Evolutionary conservation across 2,797 vertebrate species (phyloP).

Genomic region (Darevskia nairensis): DNA sequence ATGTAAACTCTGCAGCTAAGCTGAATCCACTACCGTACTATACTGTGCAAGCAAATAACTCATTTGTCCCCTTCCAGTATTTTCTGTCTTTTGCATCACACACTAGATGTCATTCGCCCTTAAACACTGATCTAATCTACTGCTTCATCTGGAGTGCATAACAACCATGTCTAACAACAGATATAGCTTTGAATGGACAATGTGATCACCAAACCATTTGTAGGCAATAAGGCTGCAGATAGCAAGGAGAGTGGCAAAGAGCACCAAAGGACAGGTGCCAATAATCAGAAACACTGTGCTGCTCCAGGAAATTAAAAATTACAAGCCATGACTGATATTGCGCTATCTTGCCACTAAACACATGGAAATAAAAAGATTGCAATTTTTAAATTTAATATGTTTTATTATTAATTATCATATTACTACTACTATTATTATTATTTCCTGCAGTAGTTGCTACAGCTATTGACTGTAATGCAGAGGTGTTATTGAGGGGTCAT

Average conservation of each 20-base stretch:
- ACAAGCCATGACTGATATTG: neutral
- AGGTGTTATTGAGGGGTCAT: neutral
- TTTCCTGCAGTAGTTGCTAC: neutral
- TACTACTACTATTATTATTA: neutral
- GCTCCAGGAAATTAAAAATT: constrained; percentile 36
- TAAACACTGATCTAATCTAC: constrained; percentile 17
- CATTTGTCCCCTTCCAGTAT: constrained; percentile 7
- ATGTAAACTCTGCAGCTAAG: neutral
- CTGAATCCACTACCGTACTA: neutral
- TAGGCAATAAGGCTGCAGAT: neutral
- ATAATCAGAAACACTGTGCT: neutral
- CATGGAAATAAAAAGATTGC: neutral
- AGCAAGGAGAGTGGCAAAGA: neutral
- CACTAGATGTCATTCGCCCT: neutral
- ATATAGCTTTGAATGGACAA: constrained; percentile 19
- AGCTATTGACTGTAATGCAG: neutral
- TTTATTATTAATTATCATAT: too few relatives aligned
- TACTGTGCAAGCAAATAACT: neutral
- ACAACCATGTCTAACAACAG: constrained; percentile 1
- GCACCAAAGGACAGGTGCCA: constrained; percentile 3
- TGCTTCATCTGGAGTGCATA: constrained; percentile 2
- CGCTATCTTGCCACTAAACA: neutral
- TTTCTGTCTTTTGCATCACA: neutral
- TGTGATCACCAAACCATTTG: neutral
- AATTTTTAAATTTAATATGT: neutral